Evolutionary conservation across 2,797 vertebrate species (phyloP), one percentile per base, ranked within the genome.

Genomic region (Halcyon smyrnensis): DNA sequence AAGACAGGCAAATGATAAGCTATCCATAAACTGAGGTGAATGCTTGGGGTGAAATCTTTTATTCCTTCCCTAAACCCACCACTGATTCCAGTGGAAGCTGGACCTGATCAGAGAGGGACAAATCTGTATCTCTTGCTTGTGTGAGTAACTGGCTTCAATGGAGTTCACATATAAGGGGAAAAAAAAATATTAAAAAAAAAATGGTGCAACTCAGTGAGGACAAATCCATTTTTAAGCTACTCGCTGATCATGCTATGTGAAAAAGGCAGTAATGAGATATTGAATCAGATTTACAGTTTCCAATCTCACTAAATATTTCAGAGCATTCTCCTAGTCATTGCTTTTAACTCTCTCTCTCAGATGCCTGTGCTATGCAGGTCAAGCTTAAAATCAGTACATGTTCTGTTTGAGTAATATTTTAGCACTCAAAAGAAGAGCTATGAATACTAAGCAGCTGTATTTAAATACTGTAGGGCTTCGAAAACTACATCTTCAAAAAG

Each of bases 341-440:
- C 89, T 88, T 95, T 93, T 93, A 91, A 80, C 87, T 93, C 69
- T 30, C 48, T 87, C 71, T 81, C 64, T 87, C 64, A 36, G 83
- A 84, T 41, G 63, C 50, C 54, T 88, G 54, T 85, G 64, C 57
- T 92, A 24, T 81, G 63, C 75, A 95, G 93, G 90, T 93, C 83
- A 92, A 91, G 84, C 91, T 96, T 91, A 93, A 94, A 96, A 96
- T 75, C 69, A 57, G 69, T 82, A 74, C 32, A 21, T 87, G 89
- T 94, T 95, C 91, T 91, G 74, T 92, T 87, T 94, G 83, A 95
- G 89, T 74, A 94, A 88, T 94, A 73, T 90, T 95, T 93, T 54
- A 93, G 70, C 0, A 11, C 77, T 94, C 32, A 25, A 54, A 86
- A 90, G 91, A 95, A 91, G 62, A 91, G 89, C 91, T 86, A 24